phyloP scores from a whole-genome alignment of 2,888 invertebrate genomes.

The Dryobota labecula region DNA sequence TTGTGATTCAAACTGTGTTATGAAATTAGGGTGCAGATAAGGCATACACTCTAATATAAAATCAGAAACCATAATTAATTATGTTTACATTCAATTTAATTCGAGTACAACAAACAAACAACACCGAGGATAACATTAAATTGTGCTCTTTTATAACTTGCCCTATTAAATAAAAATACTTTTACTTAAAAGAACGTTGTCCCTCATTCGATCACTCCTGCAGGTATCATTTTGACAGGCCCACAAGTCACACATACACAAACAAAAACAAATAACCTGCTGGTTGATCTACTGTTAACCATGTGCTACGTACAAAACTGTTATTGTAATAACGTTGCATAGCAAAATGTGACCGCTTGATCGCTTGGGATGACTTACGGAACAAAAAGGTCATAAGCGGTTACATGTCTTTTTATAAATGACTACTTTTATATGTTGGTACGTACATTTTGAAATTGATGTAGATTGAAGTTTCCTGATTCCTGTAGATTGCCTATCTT shows the following conservation, averaged over 20 bases:
- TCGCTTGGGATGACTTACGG: slow-evolving; percentile 37
- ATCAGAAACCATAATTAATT: not conserved
- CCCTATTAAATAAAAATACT: not conserved
- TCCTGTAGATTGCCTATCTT: slow-evolving; percentile 8
- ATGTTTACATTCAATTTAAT: not conserved
- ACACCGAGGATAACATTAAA: too few relatives aligned
- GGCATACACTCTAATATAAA: too few relatives aligned
- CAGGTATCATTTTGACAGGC: not conserved
- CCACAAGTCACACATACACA: not conserved
- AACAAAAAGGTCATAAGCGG: slow-evolving; percentile 57
- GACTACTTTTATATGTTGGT: not conserved
- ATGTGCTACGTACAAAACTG: slow-evolving; percentile 22
- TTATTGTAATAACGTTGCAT: slow-evolving; percentile 50
- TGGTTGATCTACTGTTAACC: slow-evolving; percentile 37
- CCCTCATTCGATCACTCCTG: not conserved
- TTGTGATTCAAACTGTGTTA: too few relatives aligned
- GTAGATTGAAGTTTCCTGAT: slow-evolving; percentile 22
- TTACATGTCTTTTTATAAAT: slow-evolving; percentile 15
- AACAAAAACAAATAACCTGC: not conserved
- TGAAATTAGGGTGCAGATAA: too few relatives aligned
- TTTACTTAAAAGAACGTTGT: not conserved
- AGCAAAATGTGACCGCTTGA: slow-evolving; percentile 62
- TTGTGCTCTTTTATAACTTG: not conserved
- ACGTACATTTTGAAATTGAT: not conserved
- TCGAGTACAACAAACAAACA: too few relatives aligned